Conservation (phyloP, 2,113 vertebrate genomes). For the Herpailurus yagouaroundi region DNA sequence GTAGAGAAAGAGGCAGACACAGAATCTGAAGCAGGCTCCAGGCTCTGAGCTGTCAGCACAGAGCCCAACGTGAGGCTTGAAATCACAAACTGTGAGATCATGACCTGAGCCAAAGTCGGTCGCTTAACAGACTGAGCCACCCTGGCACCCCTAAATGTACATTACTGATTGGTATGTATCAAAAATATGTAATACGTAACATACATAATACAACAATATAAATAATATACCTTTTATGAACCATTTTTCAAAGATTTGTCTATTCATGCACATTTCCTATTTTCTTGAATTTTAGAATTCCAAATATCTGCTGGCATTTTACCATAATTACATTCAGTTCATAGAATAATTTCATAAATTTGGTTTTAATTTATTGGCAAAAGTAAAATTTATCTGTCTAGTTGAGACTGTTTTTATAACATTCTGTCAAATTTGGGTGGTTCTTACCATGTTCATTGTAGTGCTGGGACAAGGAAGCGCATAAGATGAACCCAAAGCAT, state of each 20-base stretch:
- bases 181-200: background rate
- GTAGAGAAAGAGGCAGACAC: no score
- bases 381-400: background rate
- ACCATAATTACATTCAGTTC: background rate
- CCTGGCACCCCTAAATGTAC: no score
- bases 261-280: background rate
- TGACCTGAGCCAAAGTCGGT: no score
- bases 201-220: background rate
- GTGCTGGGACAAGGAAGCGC: background rate
- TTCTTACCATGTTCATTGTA: background rate
- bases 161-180: background rate
- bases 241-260: background rate
- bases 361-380: background rate
- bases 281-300: slow-evolving; percentile 5
- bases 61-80: no score
- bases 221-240: background rate
- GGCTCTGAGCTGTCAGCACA: no score
- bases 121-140: no score
- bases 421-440: background rate
- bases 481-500: background rate
- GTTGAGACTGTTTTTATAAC: background rate
- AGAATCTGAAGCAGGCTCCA: no score
- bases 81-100: no score
- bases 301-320: background rate
- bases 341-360: background rate